Evolutionary conservation across 2,888 invertebrate species (phyloP).

Genomic region (Scelioninae gen. 2): DNA sequence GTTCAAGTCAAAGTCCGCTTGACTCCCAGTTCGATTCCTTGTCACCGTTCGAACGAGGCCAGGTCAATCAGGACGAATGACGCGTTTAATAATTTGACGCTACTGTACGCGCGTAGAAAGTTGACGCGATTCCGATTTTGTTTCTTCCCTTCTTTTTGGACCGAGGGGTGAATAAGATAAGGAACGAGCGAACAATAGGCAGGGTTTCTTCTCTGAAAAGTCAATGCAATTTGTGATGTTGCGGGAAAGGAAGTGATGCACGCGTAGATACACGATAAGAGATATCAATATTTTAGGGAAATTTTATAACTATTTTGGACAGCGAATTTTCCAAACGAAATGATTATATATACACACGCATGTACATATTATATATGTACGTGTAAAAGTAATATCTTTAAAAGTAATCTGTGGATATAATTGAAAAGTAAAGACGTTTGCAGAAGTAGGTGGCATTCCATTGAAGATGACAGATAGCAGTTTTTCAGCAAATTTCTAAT

Average conservation of each 20-base stretch:
- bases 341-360: neutral
- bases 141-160: no score
- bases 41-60: no score
- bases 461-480: no score
- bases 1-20: no score
- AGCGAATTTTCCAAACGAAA: slow-evolving; percentile 25
- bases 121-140: no score
- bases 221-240: slow-evolving; percentile 33
- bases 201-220: slow-evolving; percentile 25
- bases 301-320: slow-evolving; percentile 51
- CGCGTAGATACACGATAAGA: slow-evolving; percentile 12
- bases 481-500: no score
- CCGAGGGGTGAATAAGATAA: no score
- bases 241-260: slow-evolving; percentile 23
- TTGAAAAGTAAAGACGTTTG: slow-evolving; percentile 27
- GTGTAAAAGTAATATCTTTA: slow-evolving; percentile 19
- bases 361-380: slow-evolving; percentile 2
- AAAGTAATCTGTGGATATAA: slow-evolving; percentile 32
- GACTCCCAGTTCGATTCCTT: no score
- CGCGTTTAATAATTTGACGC: no score
- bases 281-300: slow-evolving; percentile 49
- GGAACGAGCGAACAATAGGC: neutral
- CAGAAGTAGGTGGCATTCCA: slow-evolving; percentile 8
- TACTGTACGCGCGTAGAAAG: no score
- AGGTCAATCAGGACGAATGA: no score